These are phyloP conservation scores for Leptinotarsa juncta DNA, from an alignment of 2,888 invertebrate genomes.

Conservation along the genomic window DNA sequence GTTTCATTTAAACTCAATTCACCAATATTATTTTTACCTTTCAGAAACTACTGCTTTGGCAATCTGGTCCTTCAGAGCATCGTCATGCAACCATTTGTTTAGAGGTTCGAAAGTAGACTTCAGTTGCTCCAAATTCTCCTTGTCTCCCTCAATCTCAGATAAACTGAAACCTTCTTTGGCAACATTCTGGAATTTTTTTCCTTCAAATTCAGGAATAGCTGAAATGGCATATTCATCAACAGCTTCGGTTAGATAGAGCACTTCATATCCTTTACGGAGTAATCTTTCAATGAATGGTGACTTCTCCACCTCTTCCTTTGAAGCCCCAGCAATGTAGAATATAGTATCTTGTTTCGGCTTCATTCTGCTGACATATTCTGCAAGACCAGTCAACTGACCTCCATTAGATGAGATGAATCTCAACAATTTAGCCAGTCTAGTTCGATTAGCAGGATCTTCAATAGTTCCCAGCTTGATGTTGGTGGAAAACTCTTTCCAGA, in stretches of 20 bases:
- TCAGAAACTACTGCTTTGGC: constrained; percentile 88
- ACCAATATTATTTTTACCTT: constrained; percentile 62
- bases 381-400: constrained; percentile 77
- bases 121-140: constrained; percentile 81
- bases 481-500: constrained; percentile 99
- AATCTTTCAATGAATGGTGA: constrained; percentile 97
- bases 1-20: not conserved
- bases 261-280: constrained; percentile 93
- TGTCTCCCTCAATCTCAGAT: constrained; percentile 76
- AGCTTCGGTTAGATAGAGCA: constrained; percentile 93
- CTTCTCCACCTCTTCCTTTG: constrained; percentile 84
- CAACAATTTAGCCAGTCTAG: constrained; percentile 93
- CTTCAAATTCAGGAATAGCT: constrained; percentile 96
- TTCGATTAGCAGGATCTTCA: constrained; percentile 97
- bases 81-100: constrained; percentile 87
- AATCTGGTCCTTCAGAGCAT: constrained; percentile 81
- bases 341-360: constrained; percentile 94
- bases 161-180: constrained; percentile 97
- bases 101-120: constrained; percentile 89
- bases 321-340: constrained; percentile 95
- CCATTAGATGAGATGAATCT: constrained; percentile 87
- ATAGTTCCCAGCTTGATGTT: constrained; percentile 87
- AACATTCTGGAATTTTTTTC: constrained; percentile 99
- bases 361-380: constrained; percentile 95
- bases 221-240: constrained; percentile 98